Conservation (phyloP, 2,113 vertebrate species). For the Nyctibius bracteatus region DNA sequence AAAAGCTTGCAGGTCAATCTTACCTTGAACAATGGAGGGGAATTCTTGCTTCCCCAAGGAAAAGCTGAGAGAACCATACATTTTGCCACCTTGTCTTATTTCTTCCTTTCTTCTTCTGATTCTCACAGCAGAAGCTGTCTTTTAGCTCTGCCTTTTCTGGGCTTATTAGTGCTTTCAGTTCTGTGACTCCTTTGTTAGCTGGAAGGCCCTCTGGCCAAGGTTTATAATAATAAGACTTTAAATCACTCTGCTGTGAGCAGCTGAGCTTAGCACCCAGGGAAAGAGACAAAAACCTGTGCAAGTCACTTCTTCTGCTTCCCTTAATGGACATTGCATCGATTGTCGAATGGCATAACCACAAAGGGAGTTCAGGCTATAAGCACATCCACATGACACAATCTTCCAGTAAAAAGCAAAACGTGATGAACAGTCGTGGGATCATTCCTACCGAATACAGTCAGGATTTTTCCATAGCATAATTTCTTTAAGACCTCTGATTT, state of each 20-base stretch:
- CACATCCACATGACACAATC: not conserved
- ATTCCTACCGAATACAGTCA: not conserved
- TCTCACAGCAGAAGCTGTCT: not conserved
- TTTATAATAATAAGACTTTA: not conserved
- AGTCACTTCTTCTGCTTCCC: not conserved
- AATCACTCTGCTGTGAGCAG: not conserved
- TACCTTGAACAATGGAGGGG: not conserved
- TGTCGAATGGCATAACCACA: not conserved
- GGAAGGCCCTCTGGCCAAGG: not conserved
- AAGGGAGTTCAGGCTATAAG: not conserved
- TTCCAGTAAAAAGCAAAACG: not conserved
- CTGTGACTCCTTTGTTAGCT: not conserved
- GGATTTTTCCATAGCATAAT: not conserved
- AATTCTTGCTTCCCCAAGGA: not conserved
- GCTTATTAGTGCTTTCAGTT: not conserved
- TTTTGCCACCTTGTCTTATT: not conserved
- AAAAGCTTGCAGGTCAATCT: not conserved
- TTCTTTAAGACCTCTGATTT: not conserved
- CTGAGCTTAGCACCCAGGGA: not conserved
- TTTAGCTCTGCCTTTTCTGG: not conserved
- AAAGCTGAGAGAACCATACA: not conserved
- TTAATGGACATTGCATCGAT: not conserved
- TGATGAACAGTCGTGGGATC: not conserved
- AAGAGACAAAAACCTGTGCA: not conserved
- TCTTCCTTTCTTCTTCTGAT: not conserved